phyloP scores from a whole-genome alignment of 2,888 invertebrate genomes.

The Carterocephalus palaemon region DNA sequence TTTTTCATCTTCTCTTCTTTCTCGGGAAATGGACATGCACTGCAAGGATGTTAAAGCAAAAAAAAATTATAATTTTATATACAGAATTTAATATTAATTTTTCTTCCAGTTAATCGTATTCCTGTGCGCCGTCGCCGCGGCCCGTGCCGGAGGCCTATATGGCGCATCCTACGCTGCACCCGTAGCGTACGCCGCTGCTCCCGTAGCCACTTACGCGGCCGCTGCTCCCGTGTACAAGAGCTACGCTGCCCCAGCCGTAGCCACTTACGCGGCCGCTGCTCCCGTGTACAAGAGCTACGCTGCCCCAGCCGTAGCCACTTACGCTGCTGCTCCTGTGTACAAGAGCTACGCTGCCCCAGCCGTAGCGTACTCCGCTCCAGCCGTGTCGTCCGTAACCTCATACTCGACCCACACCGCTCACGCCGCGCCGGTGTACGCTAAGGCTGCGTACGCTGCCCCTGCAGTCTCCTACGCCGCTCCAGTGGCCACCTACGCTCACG shows the following conservation, averaged over 20 bases:
- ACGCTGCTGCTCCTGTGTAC: conserved; percentile 39
- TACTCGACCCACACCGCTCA: conserved; percentile 45
- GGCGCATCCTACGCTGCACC: conserved; percentile 66
- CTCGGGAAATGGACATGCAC: too few species aligned
- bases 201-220: conserved; percentile 35
- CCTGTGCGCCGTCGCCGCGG: conserved; percentile 79
- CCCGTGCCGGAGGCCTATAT: conserved; percentile 76
- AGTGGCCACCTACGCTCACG: conserved; percentile 48
- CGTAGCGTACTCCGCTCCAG: conserved; percentile 62
- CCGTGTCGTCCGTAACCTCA: conserved; percentile 41
- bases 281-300: conserved; percentile 27
- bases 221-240: conserved; percentile 40
- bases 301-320: conserved; percentile 30
- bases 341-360: conserved; percentile 46
- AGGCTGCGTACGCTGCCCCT: conserved; percentile 38
- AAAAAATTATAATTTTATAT: too few species aligned
- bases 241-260: conserved; percentile 43
- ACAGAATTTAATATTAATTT: conserved; percentile 4
- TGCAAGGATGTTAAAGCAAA: too few species aligned
- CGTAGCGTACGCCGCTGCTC: conserved; percentile 51
- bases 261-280: conserved; percentile 36
- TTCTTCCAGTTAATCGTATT: conserved; percentile 75
- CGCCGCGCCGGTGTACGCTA: conserved; percentile 39
- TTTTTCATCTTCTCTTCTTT: too few species aligned
- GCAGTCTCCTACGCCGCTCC: conserved; percentile 33